A percentile compares a stretch with the other conserved stretches of the same genome.
Conservation (phyloP, 2,113 vertebrate species). For the Aleadryas rufinucha region DNA sequence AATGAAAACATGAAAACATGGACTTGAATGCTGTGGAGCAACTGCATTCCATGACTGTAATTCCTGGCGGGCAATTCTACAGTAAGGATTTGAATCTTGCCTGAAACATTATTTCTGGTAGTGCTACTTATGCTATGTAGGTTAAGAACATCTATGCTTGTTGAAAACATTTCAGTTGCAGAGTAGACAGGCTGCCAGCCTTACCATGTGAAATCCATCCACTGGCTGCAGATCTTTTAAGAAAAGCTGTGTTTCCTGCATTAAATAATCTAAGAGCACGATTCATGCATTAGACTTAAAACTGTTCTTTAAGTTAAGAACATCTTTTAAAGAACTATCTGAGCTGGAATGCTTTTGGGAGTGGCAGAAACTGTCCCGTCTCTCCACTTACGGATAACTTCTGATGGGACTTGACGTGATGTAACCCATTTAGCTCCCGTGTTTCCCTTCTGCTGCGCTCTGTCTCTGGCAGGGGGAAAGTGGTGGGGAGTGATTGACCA, state of each 20-base stretch:
- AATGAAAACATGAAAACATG: neutral
- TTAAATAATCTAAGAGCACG: neutral
- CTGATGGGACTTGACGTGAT: neutral
- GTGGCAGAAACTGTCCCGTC: neutral
- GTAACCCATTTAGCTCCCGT: constrained; percentile 11
- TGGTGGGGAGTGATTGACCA: neutral
- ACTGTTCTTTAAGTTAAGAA: neutral
- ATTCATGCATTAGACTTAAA: neutral
- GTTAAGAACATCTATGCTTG: neutral
- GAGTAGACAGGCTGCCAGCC: neutral
- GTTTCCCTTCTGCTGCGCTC: neutral
- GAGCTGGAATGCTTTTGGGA: neutral
- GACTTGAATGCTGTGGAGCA: neutral
- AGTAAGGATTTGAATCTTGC: neutral
- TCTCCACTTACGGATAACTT: neutral
- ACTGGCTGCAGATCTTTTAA: neutral
- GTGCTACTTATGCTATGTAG: neutral
- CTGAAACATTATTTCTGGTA: neutral
- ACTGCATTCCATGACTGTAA: neutral
- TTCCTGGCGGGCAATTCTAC: neutral
- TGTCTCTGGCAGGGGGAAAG: neutral
- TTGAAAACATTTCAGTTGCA: neutral
- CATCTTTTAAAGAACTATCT: neutral
- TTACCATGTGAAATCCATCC: neutral
- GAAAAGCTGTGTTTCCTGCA: neutral